Percentiles rank a stretch among this genome's conserved stretches.
Evolutionary conservation across 2,113 vertebrate species (phyloP).

Genomic region (Macrotus californicus): DNA sequence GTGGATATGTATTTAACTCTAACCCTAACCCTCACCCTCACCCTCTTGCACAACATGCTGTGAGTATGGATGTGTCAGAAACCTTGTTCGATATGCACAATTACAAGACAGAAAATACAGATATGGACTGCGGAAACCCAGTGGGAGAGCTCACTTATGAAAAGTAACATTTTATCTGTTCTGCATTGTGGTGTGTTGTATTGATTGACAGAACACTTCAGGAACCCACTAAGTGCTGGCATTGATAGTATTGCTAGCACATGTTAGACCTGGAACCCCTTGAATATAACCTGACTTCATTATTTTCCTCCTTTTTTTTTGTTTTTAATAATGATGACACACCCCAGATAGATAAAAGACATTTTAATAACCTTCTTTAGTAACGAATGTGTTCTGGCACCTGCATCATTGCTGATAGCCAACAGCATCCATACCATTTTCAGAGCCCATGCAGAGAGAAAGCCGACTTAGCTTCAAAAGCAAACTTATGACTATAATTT

Average conservation of each 20-base stretch:
- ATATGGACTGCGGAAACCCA: neutral
- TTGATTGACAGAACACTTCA: constrained; percentile 22
- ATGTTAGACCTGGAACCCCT: constrained; percentile 24
- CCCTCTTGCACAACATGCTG: neutral
- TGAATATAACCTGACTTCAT: constrained; percentile 52
- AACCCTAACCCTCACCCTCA: neutral
- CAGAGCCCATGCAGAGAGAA: constrained; percentile 69
- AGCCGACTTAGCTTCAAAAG: constrained; percentile 70
- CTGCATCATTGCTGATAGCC: constrained; percentile 59
- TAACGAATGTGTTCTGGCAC: constrained; percentile 67
- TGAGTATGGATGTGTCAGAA: neutral
- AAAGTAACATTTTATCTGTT: constrained; percentile 16
- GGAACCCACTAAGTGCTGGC: constrained; percentile 26
- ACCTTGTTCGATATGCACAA: neutral
- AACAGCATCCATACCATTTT: constrained; percentile 67
- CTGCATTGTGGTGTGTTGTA: neutral
- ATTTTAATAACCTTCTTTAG: constrained; percentile 76
- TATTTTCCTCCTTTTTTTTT: constrained; percentile 65
- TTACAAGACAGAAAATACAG: neutral
- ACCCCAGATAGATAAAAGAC: constrained; percentile 69
- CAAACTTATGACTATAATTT: constrained; percentile 80
- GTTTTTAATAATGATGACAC: constrained; percentile 66
- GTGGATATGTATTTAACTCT: neutral
- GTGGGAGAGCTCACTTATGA: neutral
- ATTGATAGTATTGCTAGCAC: constrained; percentile 21